Conservation (phyloP, 2,888 invertebrate genomes). For the Maniola hyperantus region DNA sequence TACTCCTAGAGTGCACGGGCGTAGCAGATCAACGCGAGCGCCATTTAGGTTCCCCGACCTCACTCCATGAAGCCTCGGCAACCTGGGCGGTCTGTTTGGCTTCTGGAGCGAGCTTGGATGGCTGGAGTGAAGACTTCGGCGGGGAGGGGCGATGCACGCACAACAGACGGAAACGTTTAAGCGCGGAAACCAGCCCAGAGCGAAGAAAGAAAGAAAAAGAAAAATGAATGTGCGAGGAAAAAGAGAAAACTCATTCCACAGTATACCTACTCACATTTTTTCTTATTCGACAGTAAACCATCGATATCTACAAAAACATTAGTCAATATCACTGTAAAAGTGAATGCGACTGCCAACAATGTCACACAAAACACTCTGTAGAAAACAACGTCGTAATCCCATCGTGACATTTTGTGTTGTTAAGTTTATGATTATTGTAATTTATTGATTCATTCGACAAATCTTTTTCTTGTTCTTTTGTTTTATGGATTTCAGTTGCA, state of each 20-base stretch:
- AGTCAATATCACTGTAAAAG: constrained; percentile 66
- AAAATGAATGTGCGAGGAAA: neutral
- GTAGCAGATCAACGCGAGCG: too few species aligned
- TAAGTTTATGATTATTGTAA: neutral
- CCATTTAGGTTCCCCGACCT: too few species aligned
- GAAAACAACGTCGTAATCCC: constrained; percentile 65
- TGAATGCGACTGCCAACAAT: constrained; percentile 59
- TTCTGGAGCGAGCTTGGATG: too few species aligned
- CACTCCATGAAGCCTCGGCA: too few species aligned
- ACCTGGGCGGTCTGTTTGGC: too few species aligned
- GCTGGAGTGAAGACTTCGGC: too few species aligned
- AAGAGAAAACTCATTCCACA: neutral
- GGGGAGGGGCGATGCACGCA: too few species aligned
- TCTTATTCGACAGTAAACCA: constrained; percentile 54
- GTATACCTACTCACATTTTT: constrained; percentile 48
- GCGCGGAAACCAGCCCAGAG: too few species aligned
- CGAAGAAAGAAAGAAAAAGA: too few species aligned
- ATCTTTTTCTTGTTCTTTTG: neutral
- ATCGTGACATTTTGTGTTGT: constrained; percentile 69
- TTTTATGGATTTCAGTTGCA: neutral
- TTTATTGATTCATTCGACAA: neutral
- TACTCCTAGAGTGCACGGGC: too few species aligned
- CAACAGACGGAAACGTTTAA: too few species aligned
- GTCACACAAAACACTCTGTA: constrained; percentile 67
- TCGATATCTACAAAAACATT: constrained; percentile 73